Percentiles rank a stretch among this genome's conserved stretches.
Conservation (phyloP, 2,113 vertebrate genomes). For the Petrocephalus zakoni region DNA sequence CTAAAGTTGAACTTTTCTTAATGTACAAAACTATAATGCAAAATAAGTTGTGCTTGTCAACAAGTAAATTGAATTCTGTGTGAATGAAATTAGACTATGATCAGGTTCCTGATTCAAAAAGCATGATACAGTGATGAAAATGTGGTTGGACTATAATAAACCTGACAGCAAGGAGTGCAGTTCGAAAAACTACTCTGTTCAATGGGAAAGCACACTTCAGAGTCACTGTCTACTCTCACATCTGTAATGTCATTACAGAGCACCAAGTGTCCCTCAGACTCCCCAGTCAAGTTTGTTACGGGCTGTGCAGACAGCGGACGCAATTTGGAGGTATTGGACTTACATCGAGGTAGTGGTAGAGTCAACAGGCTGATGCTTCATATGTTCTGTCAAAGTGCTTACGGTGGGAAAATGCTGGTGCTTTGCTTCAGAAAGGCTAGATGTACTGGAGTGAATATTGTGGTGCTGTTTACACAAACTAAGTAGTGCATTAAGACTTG, state of each 20-base stretch:
- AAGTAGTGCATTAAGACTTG: neutral
- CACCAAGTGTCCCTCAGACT: neutral
- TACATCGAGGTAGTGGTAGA: neutral
- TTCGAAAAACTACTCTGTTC: neutral
- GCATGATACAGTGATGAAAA: neutral
- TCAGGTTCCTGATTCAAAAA: neutral
- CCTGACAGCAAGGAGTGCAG: neutral
- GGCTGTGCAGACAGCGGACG: neutral
- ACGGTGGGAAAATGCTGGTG: neutral
- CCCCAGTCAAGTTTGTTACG: neutral
- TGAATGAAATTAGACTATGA: neutral
- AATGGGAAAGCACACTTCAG: neutral
- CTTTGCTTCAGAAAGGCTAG: neutral
- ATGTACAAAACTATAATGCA: neutral
- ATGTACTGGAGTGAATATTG: neutral
- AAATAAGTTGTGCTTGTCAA: neutral
- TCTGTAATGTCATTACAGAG: conserved; percentile 13
- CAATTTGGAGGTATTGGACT: neutral
- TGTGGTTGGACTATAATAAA: neutral
- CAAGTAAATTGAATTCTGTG: neutral
- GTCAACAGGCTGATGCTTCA: neutral
- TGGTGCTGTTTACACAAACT: neutral
- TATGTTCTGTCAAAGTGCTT: neutral
- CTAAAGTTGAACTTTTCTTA: neutral
- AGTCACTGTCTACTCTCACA: neutral